Base-by-base conservation (phyloP, 2,888 invertebrate genomes). In the Bruchidius siliquastri region DNA sequence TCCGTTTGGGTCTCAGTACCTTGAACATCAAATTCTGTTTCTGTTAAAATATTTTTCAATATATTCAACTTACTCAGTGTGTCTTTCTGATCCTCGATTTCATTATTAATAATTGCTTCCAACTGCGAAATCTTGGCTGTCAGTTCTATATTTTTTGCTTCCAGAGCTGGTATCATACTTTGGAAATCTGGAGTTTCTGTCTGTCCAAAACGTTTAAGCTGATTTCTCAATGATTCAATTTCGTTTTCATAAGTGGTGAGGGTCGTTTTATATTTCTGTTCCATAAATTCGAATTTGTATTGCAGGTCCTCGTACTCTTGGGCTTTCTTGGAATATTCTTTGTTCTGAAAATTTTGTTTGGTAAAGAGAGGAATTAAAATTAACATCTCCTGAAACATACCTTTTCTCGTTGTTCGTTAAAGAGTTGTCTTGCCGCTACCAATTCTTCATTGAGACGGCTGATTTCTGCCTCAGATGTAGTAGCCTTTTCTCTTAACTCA, bases 11-110 rank as follows among this genome's bases (percentile, higher is more conserved):
- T 70, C n/a, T 68, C 26, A 2, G 22, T 49, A 71, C 68, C 49
- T 74, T 72, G 67, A 74, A 74, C 22, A 21, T 72, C n/a, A 72
- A 70, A 70, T n/a, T n/a, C n/a, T 69, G 67, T 68, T 22, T 68
- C 72, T 67, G 72, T 69, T 74, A 74, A 74, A 66, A 74, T 71
- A 69, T 74, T 71, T 69, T 74, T 26, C 66, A 74, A 72, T 8
- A 20, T n/a, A 74, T 73, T 67, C 67, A 74, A 73, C 72, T 72
- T 72, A 74, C 69, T 72, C 32, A 74, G n/a, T 6, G 71, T 13
- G 13, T 49, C 26, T 21, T 72, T 68, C 8, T 20, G 0, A n/a
- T 69, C 32, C 13, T 20, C 32, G n/a, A 49, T 30, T 8, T 22
- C 68, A n/a, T 32, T 4, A 3, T 21, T 18, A 49, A 49, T 8